A percentile compares a stretch with the other conserved stretches of the same genome.
Conservation (phyloP, 2,888 invertebrate genomes). For the Hypsopygia costalis region DNA sequence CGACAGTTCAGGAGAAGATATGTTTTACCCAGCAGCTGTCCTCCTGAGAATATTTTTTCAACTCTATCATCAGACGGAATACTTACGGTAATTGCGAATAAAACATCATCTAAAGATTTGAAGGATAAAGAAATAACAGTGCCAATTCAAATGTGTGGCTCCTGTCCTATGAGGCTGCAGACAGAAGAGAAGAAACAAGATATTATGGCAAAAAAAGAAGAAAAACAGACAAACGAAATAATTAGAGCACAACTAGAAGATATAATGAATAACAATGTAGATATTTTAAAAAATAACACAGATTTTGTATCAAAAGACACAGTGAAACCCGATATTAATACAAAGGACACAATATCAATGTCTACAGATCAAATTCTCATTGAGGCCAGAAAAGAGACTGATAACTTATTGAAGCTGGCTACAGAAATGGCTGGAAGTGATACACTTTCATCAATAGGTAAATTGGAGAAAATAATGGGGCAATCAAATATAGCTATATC, state of each 20-base stretch:
- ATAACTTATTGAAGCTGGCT: slow-evolving; percentile 17
- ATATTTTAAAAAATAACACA: slow-evolving; percentile 20
- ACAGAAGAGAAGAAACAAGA: slow-evolving; percentile 8
- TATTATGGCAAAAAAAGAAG: slow-evolving; percentile 8
- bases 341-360: background rate
- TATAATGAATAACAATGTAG: slow-evolving; percentile 17
- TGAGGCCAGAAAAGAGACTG: slow-evolving; percentile 20
- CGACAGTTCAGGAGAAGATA: slow-evolving; percentile 70
- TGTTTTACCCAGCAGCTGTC: slow-evolving; percentile 48
- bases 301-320: slow-evolving; percentile 32
- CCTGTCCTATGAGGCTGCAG: slow-evolving; percentile 15
- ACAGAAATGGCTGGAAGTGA: slow-evolving; percentile 8
- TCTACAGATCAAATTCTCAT: slow-evolving; percentile 18
- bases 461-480: slow-evolving; percentile 15
- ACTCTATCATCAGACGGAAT: slow-evolving; percentile 45
- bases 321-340: slow-evolving; percentile 32
- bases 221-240: slow-evolving; percentile 8
- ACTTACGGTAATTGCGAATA: slow-evolving; percentile 34
- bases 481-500: slow-evolving; percentile 20
- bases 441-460: background rate
- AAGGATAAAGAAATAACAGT: slow-evolving; percentile 33
- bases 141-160: slow-evolving; percentile 36
- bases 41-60: slow-evolving; percentile 37
- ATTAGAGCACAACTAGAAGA: slow-evolving; percentile 14
- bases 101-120: slow-evolving; percentile 15